phyloP scores from a whole-genome alignment of 2,888 invertebrate species.

The Torymus tubicola region DNA sequence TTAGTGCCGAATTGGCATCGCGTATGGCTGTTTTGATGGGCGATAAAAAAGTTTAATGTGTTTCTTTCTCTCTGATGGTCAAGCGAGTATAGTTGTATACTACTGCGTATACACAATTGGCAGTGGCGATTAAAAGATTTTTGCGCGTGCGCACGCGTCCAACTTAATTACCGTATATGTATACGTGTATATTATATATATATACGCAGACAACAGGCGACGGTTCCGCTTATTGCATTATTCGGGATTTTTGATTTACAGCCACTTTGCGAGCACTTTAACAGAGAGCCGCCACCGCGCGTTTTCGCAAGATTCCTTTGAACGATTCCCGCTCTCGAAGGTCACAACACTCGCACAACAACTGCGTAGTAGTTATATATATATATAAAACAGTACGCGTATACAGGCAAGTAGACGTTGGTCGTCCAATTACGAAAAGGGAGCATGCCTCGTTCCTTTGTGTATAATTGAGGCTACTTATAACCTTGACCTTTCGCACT shows the following conservation, averaged over 20 bases:
- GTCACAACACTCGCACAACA: neutral
- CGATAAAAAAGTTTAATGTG: slow-evolving; percentile 37
- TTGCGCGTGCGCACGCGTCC: too few relatives aligned
- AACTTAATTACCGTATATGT: too few relatives aligned
- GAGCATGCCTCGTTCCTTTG: neutral
- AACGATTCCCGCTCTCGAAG: neutral
- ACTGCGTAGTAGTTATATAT: too few relatives aligned
- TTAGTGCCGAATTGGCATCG: slow-evolving; percentile 1
- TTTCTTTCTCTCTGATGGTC: neutral
- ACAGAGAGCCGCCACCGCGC: neutral
- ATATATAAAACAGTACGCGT: too few relatives aligned
- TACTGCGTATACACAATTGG: too few relatives aligned
- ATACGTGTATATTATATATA: too few relatives aligned
- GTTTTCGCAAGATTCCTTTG: slow-evolving; percentile 21
- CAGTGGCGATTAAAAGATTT: too few relatives aligned
- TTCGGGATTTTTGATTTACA: slow-evolving; percentile 33
- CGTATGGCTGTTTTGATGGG: slow-evolving; percentile 4
- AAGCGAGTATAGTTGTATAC: too few relatives aligned
- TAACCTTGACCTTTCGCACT: slow-evolving; percentile 50
- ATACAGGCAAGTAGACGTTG: neutral
- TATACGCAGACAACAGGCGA: too few relatives aligned
- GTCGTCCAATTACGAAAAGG: slow-evolving; percentile 25
- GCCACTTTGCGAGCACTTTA: slow-evolving; percentile 22
- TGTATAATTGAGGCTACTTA: slow-evolving; percentile 17
- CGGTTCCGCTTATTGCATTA: too few relatives aligned